These are phyloP conservation scores for Chaetops frenatus DNA, from an alignment of 2,113 vertebrate genomes.

Conservation along the genomic window DNA sequence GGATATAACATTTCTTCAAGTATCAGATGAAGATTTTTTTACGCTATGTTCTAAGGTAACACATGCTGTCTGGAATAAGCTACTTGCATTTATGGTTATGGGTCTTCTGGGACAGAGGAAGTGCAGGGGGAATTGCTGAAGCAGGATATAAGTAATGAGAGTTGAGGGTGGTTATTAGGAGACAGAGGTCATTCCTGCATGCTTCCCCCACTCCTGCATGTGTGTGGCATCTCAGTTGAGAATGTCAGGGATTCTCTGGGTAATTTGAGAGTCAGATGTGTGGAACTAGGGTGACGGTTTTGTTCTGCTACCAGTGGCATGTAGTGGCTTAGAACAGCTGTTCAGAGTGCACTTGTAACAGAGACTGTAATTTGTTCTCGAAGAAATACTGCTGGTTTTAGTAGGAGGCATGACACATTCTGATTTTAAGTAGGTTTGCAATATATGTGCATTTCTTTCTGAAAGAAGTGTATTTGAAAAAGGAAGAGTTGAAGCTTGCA, in stretches of 20 bases:
- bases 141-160: background rate
- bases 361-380: background rate
- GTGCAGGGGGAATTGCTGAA: background rate
- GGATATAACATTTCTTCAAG: background rate
- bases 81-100: background rate
- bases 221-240: background rate
- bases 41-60: background rate
- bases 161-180: background rate
- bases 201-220: background rate
- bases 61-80: background rate
- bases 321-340: background rate
- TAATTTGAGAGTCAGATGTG: background rate
- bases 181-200: background rate
- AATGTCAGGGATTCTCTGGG: background rate
- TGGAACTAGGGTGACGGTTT: background rate
- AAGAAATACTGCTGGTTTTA: background rate
- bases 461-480: background rate
- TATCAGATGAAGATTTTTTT: background rate
- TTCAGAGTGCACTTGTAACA: background rate
- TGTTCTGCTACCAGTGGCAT: background rate
- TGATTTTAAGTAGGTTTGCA: background rate
- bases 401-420: background rate
- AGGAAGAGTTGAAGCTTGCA: background rate
- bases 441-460: background rate
- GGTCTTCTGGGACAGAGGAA: background rate